Conservation (phyloP, 1,140 invertebrate genomes). For the Galleria mellonella region DNA sequence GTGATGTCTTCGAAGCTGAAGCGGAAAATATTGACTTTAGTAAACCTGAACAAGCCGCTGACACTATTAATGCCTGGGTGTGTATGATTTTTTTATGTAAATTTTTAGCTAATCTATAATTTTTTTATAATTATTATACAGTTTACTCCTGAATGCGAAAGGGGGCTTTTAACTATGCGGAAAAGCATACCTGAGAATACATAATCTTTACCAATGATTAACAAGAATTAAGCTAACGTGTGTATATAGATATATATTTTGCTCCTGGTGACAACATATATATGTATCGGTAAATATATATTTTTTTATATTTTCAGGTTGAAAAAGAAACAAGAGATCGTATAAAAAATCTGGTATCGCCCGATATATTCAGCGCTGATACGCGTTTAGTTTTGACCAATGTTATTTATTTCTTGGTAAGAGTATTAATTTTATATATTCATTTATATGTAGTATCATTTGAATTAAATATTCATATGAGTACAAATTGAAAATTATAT, state of each 20-base stretch:
- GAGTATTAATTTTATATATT: not conserved
- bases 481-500: too few relatives aligned
- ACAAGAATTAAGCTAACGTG: too few relatives aligned
- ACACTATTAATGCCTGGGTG: constrained; percentile 5
- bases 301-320: constrained; percentile 3
- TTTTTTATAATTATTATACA: too few relatives aligned
- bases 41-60: not conserved
- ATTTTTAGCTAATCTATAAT: too few relatives aligned
- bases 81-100: too few relatives aligned
- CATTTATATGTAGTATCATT: too few relatives aligned
- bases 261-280: not conserved
- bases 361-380: not conserved
- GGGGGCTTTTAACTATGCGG: too few relatives aligned
- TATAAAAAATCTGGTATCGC: constrained; percentile 2
- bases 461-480: too few relatives aligned
- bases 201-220: too few relatives aligned
- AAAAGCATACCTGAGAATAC: too few relatives aligned
- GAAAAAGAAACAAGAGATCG: constrained; percentile 1
- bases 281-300: not conserved
- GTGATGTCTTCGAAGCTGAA: not conserved
- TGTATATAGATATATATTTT: not conserved
- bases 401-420: constrained; percentile 12
- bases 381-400: constrained; percentile 5
- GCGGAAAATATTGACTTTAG: constrained; percentile 1
- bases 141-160: too few relatives aligned